Percentiles rank a stretch among this genome's conserved stretches.
Evolutionary conservation across 2,113 vertebrate species (phyloP).

Genomic region (Menidia beryllina): DNA sequence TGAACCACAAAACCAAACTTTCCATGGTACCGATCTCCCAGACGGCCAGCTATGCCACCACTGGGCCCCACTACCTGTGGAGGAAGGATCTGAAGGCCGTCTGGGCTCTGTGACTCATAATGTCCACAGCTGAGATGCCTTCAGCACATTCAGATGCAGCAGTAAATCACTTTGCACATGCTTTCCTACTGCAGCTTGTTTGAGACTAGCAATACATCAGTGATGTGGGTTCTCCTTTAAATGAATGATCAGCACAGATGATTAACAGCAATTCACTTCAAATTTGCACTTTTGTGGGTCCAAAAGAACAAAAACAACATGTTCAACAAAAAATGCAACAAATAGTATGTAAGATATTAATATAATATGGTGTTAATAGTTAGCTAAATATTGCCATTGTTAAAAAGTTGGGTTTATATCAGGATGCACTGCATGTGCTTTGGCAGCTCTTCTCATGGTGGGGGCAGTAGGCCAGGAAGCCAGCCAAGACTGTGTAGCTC

Average conservation of each 20-base stretch:
- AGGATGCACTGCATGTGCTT: not conserved
- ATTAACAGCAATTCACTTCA: not conserved
- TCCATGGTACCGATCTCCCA: conserved; percentile 59
- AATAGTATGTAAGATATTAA: not conserved
- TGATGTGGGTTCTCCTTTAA: not conserved
- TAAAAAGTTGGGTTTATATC: not conserved
- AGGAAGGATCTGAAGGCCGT: conserved; percentile 52
- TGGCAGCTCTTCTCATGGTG: not conserved
- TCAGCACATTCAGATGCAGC: conserved; percentile 52
- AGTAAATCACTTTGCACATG: conserved; percentile 56
- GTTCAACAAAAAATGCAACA: not conserved
- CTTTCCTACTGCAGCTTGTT: conserved; percentile 31
- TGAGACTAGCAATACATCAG: conserved; percentile 6
- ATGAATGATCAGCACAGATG: conserved; percentile 8
- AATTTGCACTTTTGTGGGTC: not conserved
- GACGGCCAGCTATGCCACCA: conserved; percentile 34
- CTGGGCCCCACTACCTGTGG: conserved; percentile 56
- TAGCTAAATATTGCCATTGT: not conserved
- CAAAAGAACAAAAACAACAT: not conserved
- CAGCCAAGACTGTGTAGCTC: not conserved
- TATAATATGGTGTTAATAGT: not conserved
- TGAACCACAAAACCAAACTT: conserved; percentile 67
- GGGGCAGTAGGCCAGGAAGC: not conserved
- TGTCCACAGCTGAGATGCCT: conserved; percentile 65
- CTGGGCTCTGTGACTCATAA: conserved; percentile 69